Conservation (phyloP, 2,113 vertebrate species). For the Elachura formosa region DNA sequence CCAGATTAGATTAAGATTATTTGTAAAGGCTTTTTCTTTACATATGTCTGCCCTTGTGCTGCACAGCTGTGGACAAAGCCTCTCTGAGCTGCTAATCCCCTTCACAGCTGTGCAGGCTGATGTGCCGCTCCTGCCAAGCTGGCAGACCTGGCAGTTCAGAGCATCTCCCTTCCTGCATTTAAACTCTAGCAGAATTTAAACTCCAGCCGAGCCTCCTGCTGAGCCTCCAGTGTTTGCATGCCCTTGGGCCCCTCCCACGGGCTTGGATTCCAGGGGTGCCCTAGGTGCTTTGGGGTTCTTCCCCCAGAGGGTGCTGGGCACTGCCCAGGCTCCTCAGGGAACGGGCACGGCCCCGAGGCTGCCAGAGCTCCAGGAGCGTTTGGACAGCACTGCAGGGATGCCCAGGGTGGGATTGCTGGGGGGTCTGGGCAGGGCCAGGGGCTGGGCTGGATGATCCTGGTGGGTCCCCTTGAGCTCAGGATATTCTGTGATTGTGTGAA, state of each 20-base stretch:
- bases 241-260: not conserved
- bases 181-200: not conserved
- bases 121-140: not conserved
- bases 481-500: not conserved
- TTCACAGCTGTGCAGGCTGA: not conserved
- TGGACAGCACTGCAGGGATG: not conserved
- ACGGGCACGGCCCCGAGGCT: not conserved
- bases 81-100: not conserved
- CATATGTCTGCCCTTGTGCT: not conserved
- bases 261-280: not conserved
- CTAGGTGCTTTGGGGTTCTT: not conserved
- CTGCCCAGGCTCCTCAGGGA: not conserved
- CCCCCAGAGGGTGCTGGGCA: not conserved
- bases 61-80: not conserved
- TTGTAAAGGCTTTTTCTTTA: not conserved
- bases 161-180: not conserved
- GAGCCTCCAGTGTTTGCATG: not conserved
- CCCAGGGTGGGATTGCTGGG: not conserved
- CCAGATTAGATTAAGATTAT: not conserved
- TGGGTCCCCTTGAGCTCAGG: not conserved
- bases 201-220: not conserved
- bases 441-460: fast-evolving
- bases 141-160: not conserved
- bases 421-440: fast-evolving
- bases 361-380: not conserved